Evolutionary conservation across 1,140 invertebrate species (phyloP), one percentile per base, ranked within the genome.

Genomic region (Drosophila trapezifrons): DNA sequence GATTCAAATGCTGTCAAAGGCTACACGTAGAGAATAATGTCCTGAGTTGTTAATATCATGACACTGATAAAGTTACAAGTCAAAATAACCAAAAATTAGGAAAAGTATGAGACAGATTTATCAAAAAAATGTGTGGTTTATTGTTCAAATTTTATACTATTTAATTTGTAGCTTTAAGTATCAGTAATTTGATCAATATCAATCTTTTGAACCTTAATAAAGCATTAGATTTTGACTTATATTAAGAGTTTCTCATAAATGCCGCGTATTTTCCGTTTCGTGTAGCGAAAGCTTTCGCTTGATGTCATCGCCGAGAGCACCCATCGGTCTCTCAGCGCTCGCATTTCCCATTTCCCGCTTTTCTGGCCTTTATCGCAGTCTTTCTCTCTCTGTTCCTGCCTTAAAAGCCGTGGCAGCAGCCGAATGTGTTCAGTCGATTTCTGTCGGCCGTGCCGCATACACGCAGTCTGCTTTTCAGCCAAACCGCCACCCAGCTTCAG

Each of bases 391-490:
- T 32, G 13, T 42, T 25, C 12, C 35, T 47, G 47, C 29, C 78
- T 79, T 90, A 90, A 70, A 90, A 69, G 52, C 55, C 27, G 62
- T 55, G 76, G 40, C 62, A 51, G 13, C 57, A 51, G 63, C 32
- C 84, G 69, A 80, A 47, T 25, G 59, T 32, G 22, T 49, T 91
- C 78, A 91, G 90, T 91, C 90, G 90, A 91, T 91, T 73, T 74
- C 81, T 76, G 90, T 91, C 90, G 90, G 90, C 90, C 87, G 91
- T 78, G 90, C 87, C 62, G 63, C 62, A 58, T n/a, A 89, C 84
- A 78, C 71, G 69, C 65, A 57, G 73, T 66, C 74, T 80, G 81
- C 82, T 78, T 69, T 43, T 76, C 51, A 81, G 70, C 67, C 77
- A 76, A 38, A 42, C 37, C 37, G 54, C 35, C 17, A 37, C 35